Base-by-base conservation (phyloP, 2,888 invertebrate genomes). In the Mimumesa dahlbomi region DNA sequence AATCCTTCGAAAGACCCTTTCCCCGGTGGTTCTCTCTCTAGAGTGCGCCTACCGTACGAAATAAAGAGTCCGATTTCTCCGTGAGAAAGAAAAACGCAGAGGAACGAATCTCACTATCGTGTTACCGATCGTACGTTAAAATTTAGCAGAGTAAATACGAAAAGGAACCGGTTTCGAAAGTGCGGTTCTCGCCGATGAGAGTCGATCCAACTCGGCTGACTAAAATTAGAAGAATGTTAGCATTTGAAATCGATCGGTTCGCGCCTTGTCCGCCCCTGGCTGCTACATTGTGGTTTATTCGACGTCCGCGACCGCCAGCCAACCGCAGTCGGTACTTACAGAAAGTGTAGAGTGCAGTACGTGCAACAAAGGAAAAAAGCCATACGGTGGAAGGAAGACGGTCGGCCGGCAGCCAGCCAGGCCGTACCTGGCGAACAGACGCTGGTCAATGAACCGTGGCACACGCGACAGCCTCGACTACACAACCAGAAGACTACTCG, bases 371-470 rank as follows among this genome's bases (percentile, higher is more conserved):
- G 73, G 69, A 62, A 73, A 75, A 72, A 70, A 70, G 53, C 18
- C 36, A 22, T 31, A 36, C 19, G 49, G n/a, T 46, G 56, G 56
- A 45, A 70, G 64, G 63, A 64, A 53, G 46, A 25, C 54, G 11
- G 38, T 25, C 29, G 43, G 58, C 48, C 52, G 46, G 70, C 62
- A 70, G 45, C 9, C 53, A 21, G 54, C 58, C 68, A 34, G 68
- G 57, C 67, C 68, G 59, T 63, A 53, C 43, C 70, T 62, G 71
- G 71, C 70, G 70, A 71, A 75, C 71, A 73, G 71, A 46, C 61
- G 58, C 72, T 83, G 83, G 83, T 83, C 83, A 80, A 82, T 83
- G 83, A 83, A 83, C 83, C 83, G 80, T 75, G 81, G 73, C 76
- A 75, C 83, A 73, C 84, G 83, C 84, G 84, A 83, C 21, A 54